A percentile compares a stretch with the other conserved stretches of the same genome.
These are phyloP conservation scores for Holocentrus rufus DNA, from an alignment of 2,797 vertebrate species.

Conservation along the genomic window DNA sequence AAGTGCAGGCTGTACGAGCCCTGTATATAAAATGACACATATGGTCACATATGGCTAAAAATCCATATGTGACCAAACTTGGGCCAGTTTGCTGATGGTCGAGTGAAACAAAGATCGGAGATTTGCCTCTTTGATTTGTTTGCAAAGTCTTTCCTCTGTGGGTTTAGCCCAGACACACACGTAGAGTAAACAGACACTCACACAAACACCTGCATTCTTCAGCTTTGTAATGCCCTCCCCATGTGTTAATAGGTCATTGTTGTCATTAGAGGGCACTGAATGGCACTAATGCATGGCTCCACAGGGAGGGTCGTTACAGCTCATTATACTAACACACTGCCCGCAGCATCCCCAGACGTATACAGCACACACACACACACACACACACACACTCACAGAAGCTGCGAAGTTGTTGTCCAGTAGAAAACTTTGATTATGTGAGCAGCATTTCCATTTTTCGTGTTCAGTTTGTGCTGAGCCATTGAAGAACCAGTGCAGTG, in stretches of 20 bases:
- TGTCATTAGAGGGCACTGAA: constrained; percentile 70
- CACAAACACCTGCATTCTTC: constrained; percentile 69
- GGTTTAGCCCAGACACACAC: constrained; percentile 50
- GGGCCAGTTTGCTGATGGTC: neutral
- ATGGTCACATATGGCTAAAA: neutral
- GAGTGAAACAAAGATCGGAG: constrained; percentile 19
- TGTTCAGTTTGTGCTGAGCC: constrained; percentile 20
- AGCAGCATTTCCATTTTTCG: constrained; percentile 16
- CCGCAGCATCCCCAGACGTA: constrained; percentile 31
- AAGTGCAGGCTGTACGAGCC: too few species aligned
- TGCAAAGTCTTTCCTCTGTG: constrained; percentile 45
- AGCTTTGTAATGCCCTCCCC: constrained; percentile 45
- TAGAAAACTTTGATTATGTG: neutral
- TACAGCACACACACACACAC: constrained; percentile 23
- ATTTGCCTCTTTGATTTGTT: constrained; percentile 39
- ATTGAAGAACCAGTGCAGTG: neutral
- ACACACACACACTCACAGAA: constrained; percentile 37
- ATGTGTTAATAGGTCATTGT: constrained; percentile 69
- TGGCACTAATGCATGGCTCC: constrained; percentile 63
- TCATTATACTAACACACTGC: constrained; percentile 62
- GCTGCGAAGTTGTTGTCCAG: neutral
- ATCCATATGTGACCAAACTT: neutral
- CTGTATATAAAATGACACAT: too few species aligned
- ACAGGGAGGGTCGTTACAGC: constrained; percentile 63
- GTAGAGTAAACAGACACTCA: constrained; percentile 46